These are phyloP conservation scores for Labia minor DNA, from an alignment of 2,888 invertebrate species.

Conservation along the genomic window DNA sequence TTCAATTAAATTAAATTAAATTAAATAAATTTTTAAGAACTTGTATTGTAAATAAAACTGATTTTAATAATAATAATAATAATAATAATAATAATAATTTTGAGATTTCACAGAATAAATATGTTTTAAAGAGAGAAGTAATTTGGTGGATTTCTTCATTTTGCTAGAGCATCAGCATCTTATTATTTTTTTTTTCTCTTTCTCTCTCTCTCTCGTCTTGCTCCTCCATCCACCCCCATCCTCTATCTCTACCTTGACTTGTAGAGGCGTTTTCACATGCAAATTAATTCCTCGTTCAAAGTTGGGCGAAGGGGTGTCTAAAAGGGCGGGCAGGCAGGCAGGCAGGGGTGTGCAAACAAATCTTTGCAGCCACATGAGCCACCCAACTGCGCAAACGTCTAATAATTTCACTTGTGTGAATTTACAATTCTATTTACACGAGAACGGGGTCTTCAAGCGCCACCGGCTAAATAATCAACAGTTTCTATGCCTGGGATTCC, in stretches of 20 bases:
- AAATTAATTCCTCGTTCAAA: conserved; percentile 13
- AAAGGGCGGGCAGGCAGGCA: background rate
- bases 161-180: background rate
- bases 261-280: conserved; percentile 1
- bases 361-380: conserved; percentile 13
- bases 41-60: too few species aligned
- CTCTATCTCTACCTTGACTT: background rate
- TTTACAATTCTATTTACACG: conserved; percentile 13
- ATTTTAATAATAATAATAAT: too few species aligned
- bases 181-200: background rate
- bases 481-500: background rate
- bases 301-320: background rate
- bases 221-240: too few species aligned
- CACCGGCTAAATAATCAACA: conserved; percentile 13
- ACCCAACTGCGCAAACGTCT: conserved; percentile 5
- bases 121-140: background rate
- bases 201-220: too few species aligned
- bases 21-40: too few species aligned
- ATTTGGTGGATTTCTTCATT: background rate
- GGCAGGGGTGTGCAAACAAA: background rate
- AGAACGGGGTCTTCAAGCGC: background rate
- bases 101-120: background rate
- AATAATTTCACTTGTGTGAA: conserved; percentile 8
- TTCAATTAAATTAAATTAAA: too few species aligned
- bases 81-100: background rate